A percentile compares a stretch with the other conserved stretches of the same genome.
phyloP scores from a whole-genome alignment of 2,888 invertebrate genomes.

The Caenorhabditis panamensis region DNA sequence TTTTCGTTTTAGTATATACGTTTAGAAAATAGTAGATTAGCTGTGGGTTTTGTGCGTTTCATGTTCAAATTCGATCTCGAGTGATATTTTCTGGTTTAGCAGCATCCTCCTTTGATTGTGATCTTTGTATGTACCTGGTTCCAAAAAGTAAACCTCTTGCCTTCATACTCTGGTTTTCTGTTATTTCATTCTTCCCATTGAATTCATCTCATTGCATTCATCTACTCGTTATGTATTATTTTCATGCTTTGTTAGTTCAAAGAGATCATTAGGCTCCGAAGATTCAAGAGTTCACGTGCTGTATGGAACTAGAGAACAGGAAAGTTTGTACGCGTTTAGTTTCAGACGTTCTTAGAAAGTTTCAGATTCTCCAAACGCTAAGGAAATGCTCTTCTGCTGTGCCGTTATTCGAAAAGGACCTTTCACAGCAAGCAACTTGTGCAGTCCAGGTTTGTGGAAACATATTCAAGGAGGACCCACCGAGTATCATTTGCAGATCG shows the following conservation, averaged over 20 bases:
- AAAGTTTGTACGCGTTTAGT: not conserved
- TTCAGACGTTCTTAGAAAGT: not conserved
- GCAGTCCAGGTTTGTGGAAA: too few relatives aligned
- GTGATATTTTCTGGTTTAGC: not conserved
- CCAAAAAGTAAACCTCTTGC: conserved; percentile 11
- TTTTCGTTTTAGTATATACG: conserved; percentile 5
- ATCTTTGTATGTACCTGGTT: not conserved
- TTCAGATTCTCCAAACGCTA: not conserved
- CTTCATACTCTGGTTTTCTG: not conserved
- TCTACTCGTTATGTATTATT: not conserved
- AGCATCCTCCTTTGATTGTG: not conserved
- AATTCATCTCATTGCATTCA: not conserved
- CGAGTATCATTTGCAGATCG: too few relatives aligned
- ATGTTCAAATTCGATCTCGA: not conserved
- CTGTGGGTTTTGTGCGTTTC: not conserved
- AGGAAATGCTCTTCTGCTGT: not conserved
- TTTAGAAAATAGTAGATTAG: not conserved
- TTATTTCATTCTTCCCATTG: not conserved
- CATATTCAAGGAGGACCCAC: too few relatives aligned
- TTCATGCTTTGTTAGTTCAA: not conserved
- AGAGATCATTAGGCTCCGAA: too few relatives aligned
- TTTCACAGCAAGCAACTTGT: too few relatives aligned
- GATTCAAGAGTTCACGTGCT: too few relatives aligned
- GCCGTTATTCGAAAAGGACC: too few relatives aligned
- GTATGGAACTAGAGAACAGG: too few relatives aligned